A percentile compares a stretch with the other conserved stretches of the same genome.
phyloP scores from a whole-genome alignment of 2,888 invertebrate species.

The Alloscopus bannaensis region DNA sequence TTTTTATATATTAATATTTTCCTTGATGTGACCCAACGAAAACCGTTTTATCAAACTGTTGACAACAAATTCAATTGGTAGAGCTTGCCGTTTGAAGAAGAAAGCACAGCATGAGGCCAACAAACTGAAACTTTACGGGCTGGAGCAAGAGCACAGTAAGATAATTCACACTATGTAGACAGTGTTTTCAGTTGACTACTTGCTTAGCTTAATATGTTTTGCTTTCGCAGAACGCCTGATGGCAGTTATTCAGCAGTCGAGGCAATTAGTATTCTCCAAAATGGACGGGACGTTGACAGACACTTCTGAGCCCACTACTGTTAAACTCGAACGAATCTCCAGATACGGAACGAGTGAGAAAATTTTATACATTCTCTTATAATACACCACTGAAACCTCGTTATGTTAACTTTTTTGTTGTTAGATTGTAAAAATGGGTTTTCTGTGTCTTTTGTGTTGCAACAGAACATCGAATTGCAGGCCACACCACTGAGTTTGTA shows the following conservation, averaged over 20 bases:
- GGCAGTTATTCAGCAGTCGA: conserved; percentile 85
- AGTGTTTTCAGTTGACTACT: no score
- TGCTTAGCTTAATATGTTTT: no score
- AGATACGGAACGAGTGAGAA: conserved; percentile 84
- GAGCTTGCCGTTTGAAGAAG: conserved; percentile 97
- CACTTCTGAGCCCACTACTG: conserved; percentile 81
- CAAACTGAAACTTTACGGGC: conserved; percentile 94
- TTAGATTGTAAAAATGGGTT: not conserved
- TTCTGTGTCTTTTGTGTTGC: conserved; percentile 74
- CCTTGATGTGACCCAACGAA: no score
- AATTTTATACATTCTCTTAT: conserved; percentile 59
- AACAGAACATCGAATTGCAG: conserved; percentile 90
- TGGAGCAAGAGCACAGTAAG: conserved; percentile 96
- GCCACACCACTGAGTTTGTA: conserved; percentile 94
- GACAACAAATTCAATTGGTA: no score
- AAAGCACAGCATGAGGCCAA: conserved; percentile 99
- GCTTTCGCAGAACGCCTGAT: conserved; percentile 84
- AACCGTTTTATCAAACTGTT: no score
- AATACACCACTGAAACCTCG: no score
- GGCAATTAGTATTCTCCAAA: conserved; percentile 84
- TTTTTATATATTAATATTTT: not conserved
- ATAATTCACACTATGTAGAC: conserved; percentile 73
- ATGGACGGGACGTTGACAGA: conserved; percentile 79
- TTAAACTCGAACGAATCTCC: conserved; percentile 83
- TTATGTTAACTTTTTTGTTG: not conserved